Base-by-base conservation (phyloP, 2,888 invertebrate genomes). In the Parapristionchus giblindavisi region DNA sequence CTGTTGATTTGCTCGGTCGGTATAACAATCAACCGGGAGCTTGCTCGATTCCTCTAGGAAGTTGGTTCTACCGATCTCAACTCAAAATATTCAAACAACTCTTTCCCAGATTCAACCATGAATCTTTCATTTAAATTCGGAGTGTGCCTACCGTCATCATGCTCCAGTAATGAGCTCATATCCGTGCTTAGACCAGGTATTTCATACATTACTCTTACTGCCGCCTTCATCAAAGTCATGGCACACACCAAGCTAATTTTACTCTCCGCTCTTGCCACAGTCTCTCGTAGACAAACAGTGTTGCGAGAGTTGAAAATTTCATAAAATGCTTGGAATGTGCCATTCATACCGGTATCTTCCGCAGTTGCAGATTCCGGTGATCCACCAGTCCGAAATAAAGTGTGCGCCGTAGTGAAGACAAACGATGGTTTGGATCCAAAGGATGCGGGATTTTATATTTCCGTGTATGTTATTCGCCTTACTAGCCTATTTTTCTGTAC, bases 371-470 rank as follows among this genome's bases (percentile, higher is more conserved):
- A 65, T 21, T 3, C 63, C 3, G 63, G 63, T 4, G 43, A 24
- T 43, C 29, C 63, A 14, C 17, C 27, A 3, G 24, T 43, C 29
- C 5, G 17, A 5, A 65, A 65, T 5, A 27, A 40, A 1, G 63
- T 65, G 0, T 65, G 63, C 21, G 43, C 27, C 27, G 63, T 65
- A 21, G 43, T 36, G 4, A 17, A 36, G 43, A 65, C 63, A 21
- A 43, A 65, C 27, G 63, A 65, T 6, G 21, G 5, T 21, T 11
- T 65, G 27, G 43, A 40, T 11, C 24, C 40, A 14, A 24, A 29
- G 1, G 54, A 54, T 36, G 70, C 54, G 14, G 70, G 70, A 8
- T 70, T 70, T 54, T 70, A 70, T 38, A 70, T 70, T 1, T 38
- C 54, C 2, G 38, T 54, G 70, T 70, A 11, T 14, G 70, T 4